Conservation (phyloP, 2,113 vertebrate species). For the Phylloscopus whistleri region DNA sequence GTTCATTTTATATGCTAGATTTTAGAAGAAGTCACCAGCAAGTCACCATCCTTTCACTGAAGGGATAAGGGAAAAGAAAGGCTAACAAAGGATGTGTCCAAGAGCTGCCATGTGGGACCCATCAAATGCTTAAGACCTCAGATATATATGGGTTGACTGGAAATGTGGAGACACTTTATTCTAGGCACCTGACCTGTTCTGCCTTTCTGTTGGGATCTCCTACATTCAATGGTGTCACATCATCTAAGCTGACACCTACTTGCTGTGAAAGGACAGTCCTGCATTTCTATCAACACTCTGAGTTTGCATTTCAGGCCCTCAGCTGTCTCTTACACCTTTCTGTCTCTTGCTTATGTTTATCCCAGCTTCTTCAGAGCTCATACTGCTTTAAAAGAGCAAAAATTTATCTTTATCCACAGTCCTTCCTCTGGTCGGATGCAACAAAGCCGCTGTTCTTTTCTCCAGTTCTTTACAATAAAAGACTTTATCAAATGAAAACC, state of each 20-base stretch:
- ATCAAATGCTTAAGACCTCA: not conserved
- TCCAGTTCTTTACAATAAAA: not conserved
- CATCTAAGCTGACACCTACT: not conserved
- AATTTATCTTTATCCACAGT: not conserved
- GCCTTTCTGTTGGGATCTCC: not conserved
- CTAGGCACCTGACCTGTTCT: not conserved
- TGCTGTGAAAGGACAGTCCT: not conserved
- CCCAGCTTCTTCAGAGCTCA: not conserved
- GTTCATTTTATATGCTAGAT: not conserved
- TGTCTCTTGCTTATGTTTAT: not conserved
- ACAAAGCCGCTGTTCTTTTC: not conserved
- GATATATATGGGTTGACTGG: not conserved
- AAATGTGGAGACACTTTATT: not conserved
- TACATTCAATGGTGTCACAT: not conserved
- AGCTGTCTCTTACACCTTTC: not conserved
- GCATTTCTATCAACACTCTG: not conserved
- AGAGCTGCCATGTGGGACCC: not conserved
- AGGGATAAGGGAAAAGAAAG: not conserved
- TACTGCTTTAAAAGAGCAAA: not conserved
- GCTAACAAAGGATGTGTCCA: not conserved
- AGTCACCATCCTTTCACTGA: not conserved
- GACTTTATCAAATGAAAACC: not conserved
- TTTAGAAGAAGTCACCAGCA: not conserved
- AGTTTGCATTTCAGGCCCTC: not conserved
- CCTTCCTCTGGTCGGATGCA: not conserved